Percentiles rank a stretch among this genome's conserved stretches.
Evolutionary conservation across 2,888 invertebrate species (phyloP).

Genomic region (Cyclophora punctaria): DNA sequence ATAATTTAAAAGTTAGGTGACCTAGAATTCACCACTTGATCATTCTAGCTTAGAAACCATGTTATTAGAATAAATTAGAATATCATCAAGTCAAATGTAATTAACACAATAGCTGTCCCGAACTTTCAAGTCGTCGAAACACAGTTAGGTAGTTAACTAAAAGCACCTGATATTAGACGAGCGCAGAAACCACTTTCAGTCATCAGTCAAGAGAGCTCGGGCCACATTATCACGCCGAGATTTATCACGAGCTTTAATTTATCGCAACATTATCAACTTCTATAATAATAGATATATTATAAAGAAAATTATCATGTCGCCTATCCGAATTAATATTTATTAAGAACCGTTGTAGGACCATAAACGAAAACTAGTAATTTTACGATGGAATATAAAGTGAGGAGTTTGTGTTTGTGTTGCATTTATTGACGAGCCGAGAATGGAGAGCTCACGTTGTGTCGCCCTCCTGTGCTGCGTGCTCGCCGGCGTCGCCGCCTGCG

Average conservation of each 20-base stretch:
- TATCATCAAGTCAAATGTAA: no score
- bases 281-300: constrained; percentile 45
- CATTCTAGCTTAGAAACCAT: no score
- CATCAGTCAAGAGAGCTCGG: background rate
- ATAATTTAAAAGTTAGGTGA: no score
- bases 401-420: constrained; percentile 34
- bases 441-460: constrained; percentile 28
- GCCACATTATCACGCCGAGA: constrained; percentile 9
- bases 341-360: constrained; percentile 47
- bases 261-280: constrained; percentile 21
- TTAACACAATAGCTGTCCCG: no score
- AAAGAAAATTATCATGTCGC: constrained; percentile 37
- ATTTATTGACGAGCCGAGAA: constrained; percentile 42
- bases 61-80: no score
- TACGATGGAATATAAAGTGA: constrained; percentile 47
- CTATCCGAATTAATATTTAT: constrained; percentile 36
- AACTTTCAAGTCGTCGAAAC: no score
- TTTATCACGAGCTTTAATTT: constrained; percentile 21
- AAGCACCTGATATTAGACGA: no score
- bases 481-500: constrained; percentile 16
- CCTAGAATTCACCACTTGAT: no score
- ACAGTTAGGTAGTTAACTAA: no score
- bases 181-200: no score
- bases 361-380: constrained; percentile 45
- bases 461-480: constrained; percentile 22